Evolutionary conservation across 2,888 invertebrate genomes (phyloP).

Genomic region (Chrysomela aeneicollis): DNA sequence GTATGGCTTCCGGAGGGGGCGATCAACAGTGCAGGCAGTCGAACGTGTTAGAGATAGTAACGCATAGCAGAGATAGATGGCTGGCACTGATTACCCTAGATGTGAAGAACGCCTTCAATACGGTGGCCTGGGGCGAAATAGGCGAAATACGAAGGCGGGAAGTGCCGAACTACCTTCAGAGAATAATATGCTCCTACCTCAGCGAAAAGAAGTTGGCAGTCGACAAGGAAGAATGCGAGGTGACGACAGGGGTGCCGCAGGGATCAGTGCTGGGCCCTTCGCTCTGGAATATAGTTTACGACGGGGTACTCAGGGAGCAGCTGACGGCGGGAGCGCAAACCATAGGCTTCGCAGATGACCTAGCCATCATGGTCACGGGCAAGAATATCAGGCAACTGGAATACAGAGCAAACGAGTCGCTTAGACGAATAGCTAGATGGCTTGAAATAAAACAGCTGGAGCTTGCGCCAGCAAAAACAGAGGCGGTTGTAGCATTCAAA

Average conservation of each 20-base stretch:
- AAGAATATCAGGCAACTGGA: conserved; percentile 6
- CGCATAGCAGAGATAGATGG: not conserved
- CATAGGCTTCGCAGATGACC: conserved; percentile 33
- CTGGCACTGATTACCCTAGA: not conserved
- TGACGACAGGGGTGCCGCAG: conserved; percentile 26
- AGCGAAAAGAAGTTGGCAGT: not conserved
- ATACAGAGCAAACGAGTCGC: not conserved
- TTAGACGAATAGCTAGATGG: not conserved
- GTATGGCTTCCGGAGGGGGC: conserved; percentile 10
- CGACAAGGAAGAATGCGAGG: too few relatives aligned
- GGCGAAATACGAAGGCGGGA: not conserved
- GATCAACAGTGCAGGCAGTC: conserved; percentile 8
- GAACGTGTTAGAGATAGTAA: too few relatives aligned
- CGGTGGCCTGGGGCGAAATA: not conserved
- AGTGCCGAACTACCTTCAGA: not conserved
- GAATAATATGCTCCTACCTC: not conserved
- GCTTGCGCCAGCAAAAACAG: not conserved
- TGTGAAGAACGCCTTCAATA: conserved; percentile 4
- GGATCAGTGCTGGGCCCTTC: conserved; percentile 31
- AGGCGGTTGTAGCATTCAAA: too few relatives aligned
- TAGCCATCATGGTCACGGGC: conserved; percentile 19
- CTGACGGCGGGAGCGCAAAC: not conserved
- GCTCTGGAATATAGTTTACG: conserved; percentile 34
- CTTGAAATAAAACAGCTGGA: not conserved
- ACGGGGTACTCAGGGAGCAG: conserved; percentile 21